These are phyloP conservation scores for Proterorhinus semilunaris DNA, from an alignment of 2,113 vertebrate genomes.

Conservation along the genomic window DNA sequence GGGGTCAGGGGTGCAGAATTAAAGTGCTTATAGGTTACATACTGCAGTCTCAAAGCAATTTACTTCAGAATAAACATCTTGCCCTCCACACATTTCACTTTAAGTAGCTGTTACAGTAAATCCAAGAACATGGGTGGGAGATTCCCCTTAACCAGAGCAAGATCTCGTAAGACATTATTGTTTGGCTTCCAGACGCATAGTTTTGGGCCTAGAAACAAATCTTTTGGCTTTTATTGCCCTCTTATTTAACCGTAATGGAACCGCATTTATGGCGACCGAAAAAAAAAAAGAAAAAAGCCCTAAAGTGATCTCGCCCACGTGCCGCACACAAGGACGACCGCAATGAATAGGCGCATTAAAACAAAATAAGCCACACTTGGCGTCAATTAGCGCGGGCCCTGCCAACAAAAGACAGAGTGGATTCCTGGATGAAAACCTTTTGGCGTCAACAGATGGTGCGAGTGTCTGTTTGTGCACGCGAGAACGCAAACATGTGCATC, in stretches of 20 bases:
- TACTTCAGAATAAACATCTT: conserved; percentile 35
- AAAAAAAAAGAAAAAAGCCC: neutral
- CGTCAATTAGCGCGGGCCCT: conserved; percentile 24
- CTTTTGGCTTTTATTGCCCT: conserved; percentile 23
- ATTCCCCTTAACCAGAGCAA: conserved; percentile 15
- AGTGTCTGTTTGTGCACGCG: conserved; percentile 34
- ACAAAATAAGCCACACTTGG: conserved; percentile 32
- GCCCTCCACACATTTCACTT: conserved; percentile 1
- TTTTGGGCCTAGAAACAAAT: conserved; percentile 34
- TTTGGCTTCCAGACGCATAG: conserved; percentile 22
- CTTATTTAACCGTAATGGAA: conserved; percentile 39
- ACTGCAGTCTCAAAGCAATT: conserved; percentile 9
- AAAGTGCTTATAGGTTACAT: neutral
- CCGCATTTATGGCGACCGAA: conserved; percentile 33
- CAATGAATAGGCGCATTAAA: conserved; percentile 29
- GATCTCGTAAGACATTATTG: conserved; percentile 27
- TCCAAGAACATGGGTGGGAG: conserved; percentile 20
- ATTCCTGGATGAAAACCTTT: conserved; percentile 55
- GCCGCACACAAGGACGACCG: conserved; percentile 25
- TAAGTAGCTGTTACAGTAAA: conserved; percentile 1
- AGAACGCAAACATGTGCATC: conserved; percentile 58
- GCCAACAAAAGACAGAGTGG: conserved; percentile 41
- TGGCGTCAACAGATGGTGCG: conserved; percentile 47
- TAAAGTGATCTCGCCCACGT: conserved; percentile 25
- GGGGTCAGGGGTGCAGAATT: too few species aligned